Base-by-base conservation (phyloP, 1,140 invertebrate genomes). In the Bombus superbus region DNA sequence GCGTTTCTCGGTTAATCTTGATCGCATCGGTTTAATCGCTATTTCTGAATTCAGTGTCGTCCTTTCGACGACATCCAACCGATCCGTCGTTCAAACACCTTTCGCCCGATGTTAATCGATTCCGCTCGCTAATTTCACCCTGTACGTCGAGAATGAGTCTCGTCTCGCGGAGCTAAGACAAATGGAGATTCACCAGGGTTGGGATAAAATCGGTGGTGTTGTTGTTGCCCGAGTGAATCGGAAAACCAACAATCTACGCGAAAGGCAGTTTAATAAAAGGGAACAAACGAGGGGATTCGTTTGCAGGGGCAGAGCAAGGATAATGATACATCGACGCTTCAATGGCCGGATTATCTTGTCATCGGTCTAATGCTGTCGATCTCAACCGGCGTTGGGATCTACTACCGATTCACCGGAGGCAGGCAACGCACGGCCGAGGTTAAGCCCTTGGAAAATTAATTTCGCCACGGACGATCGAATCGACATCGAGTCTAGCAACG, bases 351-450 rank as follows among this genome's bases (percentile, higher is more conserved):
- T 86, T 95, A 94, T 80, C 35, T 94, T 15, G 90, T 94, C 13
- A 90, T 95, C 78, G 91, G 86, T 35, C 79, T 91, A 69, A 92
- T 94, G 40, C 86, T 95, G 53, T 81, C 81, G 53, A 92, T 93
- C 81, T 95, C 94, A 10, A 85, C 97, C 3, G 92, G 92, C 1
- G 98, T 98, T 85, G 98, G 98, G 2, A 85, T 98, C 38, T 98
- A 98, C 92, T 98, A 97, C 93, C 96, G 98, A 73, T 98, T 98
- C 90, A 98, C 97, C 57, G 98, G 98, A 44, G 97, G 98, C 6
- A 97, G 97, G 92, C 98, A 99, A 94, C 97, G 97, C 94, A 98
- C 98, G 2, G 97, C 97, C 35, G 96, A 97, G 95, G 97, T 97
- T 94, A 90, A 78, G 87, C 75, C 53, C 69, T 80, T 57, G 81